Base-by-base conservation (phyloP, 2,888 invertebrate species). In the Copidosoma aretas region DNA sequence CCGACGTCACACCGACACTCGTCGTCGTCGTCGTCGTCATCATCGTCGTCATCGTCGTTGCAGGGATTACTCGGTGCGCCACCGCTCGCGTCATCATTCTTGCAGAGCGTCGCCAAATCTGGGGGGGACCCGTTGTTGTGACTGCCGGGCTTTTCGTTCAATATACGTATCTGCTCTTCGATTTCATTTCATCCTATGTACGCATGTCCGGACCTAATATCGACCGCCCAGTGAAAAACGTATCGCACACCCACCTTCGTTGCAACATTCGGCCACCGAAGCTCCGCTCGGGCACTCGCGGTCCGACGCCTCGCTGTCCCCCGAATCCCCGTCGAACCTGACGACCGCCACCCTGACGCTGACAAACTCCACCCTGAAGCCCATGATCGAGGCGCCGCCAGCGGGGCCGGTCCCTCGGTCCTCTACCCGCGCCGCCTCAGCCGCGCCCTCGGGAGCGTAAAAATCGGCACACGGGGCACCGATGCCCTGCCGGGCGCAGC, bases 401-500 rank as follows among this genome's bases (percentile, higher is more conserved):
- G 24, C 15, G 24, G 1, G n/a, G 3, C 32, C 17, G 32, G 15
- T 4, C 14, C 10, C 32, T 17, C 14, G 56, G 8, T 32, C n/a
- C 32, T 25, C n/a, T 25, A n/a, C 17, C 25, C 8, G 54, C 10
- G 54, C 54, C 10, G 17, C 54, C 12, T 5, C 53, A 8, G 53
- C 10, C 24, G 25, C 21, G 12, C 21, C 15, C 2, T 54, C 25
- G 22, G 17, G 3, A 10, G 21, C 54, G 32, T 39, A 12, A 25
- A 56, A 65, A 39, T 49, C 4, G 14, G 43, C n/a, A 25, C 65
- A 66, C 1, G 65, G 62, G 0, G 62, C 25, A 0, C 1, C 14
- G 10, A 56, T 22, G 4, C 53, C 49, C 41, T 67, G 70, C 1
- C 43, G 25, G 1, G 32, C 54, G 24, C 66, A 60, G 14, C 70